Conservation (phyloP, 2,888 invertebrate species). For the Choreutis nemorana region DNA sequence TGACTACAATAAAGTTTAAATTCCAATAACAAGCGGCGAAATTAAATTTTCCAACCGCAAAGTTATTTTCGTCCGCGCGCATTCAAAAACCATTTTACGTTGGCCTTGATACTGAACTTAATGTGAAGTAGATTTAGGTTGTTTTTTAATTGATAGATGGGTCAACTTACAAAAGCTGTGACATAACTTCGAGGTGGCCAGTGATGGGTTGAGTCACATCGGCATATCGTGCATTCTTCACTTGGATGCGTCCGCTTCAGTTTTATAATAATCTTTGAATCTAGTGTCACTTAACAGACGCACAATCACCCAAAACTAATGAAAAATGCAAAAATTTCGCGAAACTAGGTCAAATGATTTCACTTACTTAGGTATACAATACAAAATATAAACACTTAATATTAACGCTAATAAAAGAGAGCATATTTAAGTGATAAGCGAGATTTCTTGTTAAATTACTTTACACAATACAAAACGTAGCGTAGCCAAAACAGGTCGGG, state of each 20-base stretch:
- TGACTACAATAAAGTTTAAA: neutral
- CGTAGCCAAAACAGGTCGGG: too few relatives aligned
- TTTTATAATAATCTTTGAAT: too few relatives aligned
- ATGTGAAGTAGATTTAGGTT: neutral
- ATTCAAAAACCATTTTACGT: neutral
- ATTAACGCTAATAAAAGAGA: too few relatives aligned
- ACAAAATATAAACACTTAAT: too few relatives aligned
- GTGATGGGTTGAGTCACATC: conserved; percentile 52
- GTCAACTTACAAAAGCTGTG: conserved; percentile 14
- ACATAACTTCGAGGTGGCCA: conserved; percentile 45
- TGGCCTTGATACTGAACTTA: neutral
- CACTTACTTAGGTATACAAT: too few relatives aligned
- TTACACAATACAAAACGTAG: too few relatives aligned
- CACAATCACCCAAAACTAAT: too few relatives aligned
- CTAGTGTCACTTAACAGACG: too few relatives aligned
- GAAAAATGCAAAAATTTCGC: too few relatives aligned
- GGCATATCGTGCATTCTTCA: conserved; percentile 48
- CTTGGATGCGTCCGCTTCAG: conserved; percentile 44
- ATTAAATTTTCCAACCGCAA: conserved; percentile 2
- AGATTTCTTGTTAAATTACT: too few relatives aligned
- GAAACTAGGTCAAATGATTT: too few relatives aligned
- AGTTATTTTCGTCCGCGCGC: neutral
- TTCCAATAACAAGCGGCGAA: neutral
- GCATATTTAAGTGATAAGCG: too few relatives aligned
- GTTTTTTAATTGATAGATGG: neutral